Base-by-base conservation (phyloP, 1,140 invertebrate species). In the Fopius arisanus region DNA sequence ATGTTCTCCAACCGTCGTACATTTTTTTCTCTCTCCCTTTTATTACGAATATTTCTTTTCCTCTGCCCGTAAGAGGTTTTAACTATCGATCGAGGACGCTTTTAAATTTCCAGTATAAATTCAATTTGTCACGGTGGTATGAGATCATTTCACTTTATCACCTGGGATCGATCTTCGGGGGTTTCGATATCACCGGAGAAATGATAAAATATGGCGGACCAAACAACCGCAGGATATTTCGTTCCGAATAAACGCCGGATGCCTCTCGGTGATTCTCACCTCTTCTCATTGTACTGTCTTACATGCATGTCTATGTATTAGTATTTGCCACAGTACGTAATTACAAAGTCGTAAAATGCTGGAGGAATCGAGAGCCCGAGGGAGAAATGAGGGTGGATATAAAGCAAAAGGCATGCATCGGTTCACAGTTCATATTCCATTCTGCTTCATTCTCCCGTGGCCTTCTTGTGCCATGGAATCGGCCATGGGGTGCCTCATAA, bases 401-500 rank as follows among this genome's bases (percentile, higher is more conserved):
- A 62, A 59, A 70, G 28, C 71, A 41, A 67, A 41, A 78, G 75
- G 70, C 28, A 73, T 54, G 48, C 51, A 77, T 80, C 74, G 68
- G 70, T 78, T 75, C 76, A 75, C 75, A 75, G 67, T 82, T 82
- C 74, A 77, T 78, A 75, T 80, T 74, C 77, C 76, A 75, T 80
- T 80, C 77, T 78, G 76, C 67, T 28, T 31, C 16, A 76, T 72
- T 54, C 19, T 41, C 67, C 21, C 59, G 40, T 74, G 77, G 65
- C 67, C 74, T 80, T 78, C 75, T 79, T 43, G 33, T 37, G 66
- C 31, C 33, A 37, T 69, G 23, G 77, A 82, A 80, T 80, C 71
- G 78, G 70, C 81, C 78, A 74, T 82, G 78, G 76, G 76, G 75
- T 82, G 81, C 76, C 81, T 82, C 83, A 71, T 84, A 85, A 85